These are phyloP conservation scores for Eudasyphora cyanicolor DNA, from an alignment of 2,888 invertebrate species.

Conservation along the genomic window DNA sequence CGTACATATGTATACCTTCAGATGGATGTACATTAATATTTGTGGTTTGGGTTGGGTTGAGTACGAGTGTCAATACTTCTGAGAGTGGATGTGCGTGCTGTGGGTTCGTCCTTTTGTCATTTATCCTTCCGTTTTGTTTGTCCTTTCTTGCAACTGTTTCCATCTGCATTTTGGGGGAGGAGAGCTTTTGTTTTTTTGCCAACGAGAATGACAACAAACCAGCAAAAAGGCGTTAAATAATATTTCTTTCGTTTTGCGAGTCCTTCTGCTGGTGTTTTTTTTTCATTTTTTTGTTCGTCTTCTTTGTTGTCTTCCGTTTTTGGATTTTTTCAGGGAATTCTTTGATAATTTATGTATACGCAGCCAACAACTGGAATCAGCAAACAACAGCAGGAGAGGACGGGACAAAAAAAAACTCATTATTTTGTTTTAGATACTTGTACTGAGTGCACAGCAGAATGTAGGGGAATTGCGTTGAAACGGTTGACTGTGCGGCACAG, in stretches of 20 bases:
- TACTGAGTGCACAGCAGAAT: not conserved
- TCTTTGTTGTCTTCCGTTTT: conserved; percentile 40
- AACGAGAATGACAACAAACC: conserved; percentile 18
- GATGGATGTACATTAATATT: too few species aligned
- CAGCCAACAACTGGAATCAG: conserved; percentile 20
- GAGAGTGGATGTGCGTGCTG: conserved; percentile 6
- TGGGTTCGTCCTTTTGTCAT: conserved; percentile 2
- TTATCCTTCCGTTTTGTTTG: not conserved
- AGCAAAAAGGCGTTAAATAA: conserved; percentile 56
- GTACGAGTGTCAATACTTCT: not conserved
- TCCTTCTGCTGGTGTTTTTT: not conserved
- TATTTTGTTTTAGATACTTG: conserved; percentile 1
- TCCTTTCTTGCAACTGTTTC: not conserved
- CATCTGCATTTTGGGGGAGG: not conserved
- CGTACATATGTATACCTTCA: too few species aligned
- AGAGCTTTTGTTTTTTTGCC: too few species aligned
- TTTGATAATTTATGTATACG: conserved; percentile 61
- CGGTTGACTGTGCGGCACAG: not conserved
- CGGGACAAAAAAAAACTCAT: conserved; percentile 16
- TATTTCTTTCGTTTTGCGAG: conserved; percentile 27
- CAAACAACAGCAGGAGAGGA: conserved; percentile 26
- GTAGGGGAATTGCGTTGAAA: not conserved
- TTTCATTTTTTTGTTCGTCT: not conserved
- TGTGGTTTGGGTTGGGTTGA: not conserved
- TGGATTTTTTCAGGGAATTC: conserved; percentile 53